Conservation (phyloP, 2,113 vertebrate genomes). For the Solea solea region DNA sequence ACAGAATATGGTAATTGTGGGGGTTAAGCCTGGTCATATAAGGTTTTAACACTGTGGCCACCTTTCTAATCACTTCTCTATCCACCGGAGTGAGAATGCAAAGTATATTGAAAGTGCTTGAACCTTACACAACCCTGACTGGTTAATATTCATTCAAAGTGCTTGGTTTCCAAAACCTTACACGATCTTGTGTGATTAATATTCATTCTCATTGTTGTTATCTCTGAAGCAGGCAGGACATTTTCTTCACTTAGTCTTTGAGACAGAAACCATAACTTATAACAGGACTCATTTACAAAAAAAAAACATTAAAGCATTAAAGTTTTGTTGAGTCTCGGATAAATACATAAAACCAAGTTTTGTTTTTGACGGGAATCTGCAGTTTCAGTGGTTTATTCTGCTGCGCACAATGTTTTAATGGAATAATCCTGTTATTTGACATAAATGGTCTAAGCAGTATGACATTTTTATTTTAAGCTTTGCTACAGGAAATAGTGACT, state of each 20-base stretch:
- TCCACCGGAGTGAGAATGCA: background rate
- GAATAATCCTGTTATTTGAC: too few relatives aligned
- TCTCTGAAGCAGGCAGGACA: background rate
- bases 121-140: background rate
- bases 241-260: background rate
- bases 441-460: too few relatives aligned
- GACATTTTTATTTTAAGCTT: too few relatives aligned
- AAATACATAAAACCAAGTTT: too few relatives aligned
- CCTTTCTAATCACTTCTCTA: background rate
- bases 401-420: too few relatives aligned
- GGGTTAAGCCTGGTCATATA: background rate
- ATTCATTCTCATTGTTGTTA: constrained; percentile 1
- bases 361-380: too few relatives aligned
- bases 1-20: too few relatives aligned
- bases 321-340: too few relatives aligned
- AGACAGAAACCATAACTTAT: background rate
- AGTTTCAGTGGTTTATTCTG: too few relatives aligned
- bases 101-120: background rate
- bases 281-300: too few relatives aligned
- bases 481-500: too few relatives aligned
- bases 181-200: background rate
- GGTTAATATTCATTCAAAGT: constrained; percentile 11
- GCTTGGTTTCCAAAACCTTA: constrained; percentile 1
- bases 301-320: too few relatives aligned
- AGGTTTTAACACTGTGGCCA: background rate